Conservation (phyloP, 1,140 invertebrate genomes). For the Sarcophaga peregrina region DNA sequence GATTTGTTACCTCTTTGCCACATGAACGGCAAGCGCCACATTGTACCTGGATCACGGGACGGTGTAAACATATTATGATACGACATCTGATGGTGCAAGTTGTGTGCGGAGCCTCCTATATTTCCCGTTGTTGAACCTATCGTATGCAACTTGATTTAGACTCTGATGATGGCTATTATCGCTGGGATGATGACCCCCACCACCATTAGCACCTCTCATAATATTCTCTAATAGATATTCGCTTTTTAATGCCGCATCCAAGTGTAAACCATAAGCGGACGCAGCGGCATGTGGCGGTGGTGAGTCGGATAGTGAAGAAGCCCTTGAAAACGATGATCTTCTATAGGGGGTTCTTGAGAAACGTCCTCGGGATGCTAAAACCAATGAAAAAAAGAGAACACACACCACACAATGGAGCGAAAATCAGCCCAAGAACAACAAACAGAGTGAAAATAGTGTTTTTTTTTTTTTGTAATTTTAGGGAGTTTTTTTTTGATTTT, state of each 20-base stretch:
- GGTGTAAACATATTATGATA: constrained; percentile 85
- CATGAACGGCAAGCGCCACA: constrained; percentile 84
- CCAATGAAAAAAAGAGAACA: constrained; percentile 66
- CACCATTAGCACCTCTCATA: constrained; percentile 48
- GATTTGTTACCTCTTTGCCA: constrained; percentile 85
- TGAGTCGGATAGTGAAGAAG: constrained; percentile 61
- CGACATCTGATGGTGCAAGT: constrained; percentile 71
- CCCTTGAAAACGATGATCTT: constrained; percentile 55
- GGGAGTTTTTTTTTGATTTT: neutral
- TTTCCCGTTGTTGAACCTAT: constrained; percentile 1
- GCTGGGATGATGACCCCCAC: constrained; percentile 50
- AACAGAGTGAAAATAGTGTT: constrained; percentile 45
- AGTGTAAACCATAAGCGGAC: constrained; percentile 58
- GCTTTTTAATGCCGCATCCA: constrained; percentile 60
- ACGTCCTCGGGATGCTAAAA: constrained; percentile 61
- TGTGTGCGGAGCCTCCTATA: constrained; percentile 51
- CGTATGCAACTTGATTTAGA: constrained; percentile 32
- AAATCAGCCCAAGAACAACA: constrained; percentile 63
- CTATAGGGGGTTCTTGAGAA: constrained; percentile 52
- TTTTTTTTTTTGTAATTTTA: constrained; percentile 24
- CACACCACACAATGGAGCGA: constrained; percentile 66
- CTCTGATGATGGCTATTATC: constrained; percentile 47
- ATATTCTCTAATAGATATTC: constrained; percentile 63
- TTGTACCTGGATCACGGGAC: constrained; percentile 73
- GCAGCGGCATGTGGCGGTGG: constrained; percentile 61